Percentiles rank a stretch among this genome's conserved stretches.
Evolutionary conservation across 2,797 vertebrate species (phyloP).

Genomic region (Arnoldichthys spilopterus): DNA sequence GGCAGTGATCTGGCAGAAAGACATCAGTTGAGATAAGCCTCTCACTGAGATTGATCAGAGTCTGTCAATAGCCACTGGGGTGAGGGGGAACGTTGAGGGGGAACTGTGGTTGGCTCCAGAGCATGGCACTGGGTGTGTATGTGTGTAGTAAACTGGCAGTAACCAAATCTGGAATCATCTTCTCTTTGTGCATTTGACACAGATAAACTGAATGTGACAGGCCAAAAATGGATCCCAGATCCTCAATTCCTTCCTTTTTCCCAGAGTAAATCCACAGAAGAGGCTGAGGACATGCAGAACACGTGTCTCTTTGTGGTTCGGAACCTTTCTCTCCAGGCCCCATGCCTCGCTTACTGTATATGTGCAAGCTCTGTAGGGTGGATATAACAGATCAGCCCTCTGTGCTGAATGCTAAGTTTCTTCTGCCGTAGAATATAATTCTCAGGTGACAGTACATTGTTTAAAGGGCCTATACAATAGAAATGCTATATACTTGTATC

Average conservation of each 20-base stretch:
- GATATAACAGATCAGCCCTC: not conserved
- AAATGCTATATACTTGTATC: too few relatives aligned
- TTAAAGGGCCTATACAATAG: too few relatives aligned
- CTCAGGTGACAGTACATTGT: too few relatives aligned
- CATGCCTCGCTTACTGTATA: conserved; percentile 4
- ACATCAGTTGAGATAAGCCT: conserved; percentile 77
- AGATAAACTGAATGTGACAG: not conserved
- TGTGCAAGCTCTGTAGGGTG: conserved; percentile 1
- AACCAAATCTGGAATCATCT: not conserved
- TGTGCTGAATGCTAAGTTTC: too few relatives aligned
- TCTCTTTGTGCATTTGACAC: not conserved
- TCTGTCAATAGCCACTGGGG: conserved; percentile 70
- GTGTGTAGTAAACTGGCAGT: not conserved
- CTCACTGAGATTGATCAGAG: conserved; percentile 75
- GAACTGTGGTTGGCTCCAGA: conserved; percentile 10
- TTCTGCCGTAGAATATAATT: too few relatives aligned
- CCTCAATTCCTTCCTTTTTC: conserved; percentile 7
- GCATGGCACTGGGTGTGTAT: not conserved
- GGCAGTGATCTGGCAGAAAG: conserved; percentile 83
- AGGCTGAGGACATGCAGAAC: conserved; percentile 36
- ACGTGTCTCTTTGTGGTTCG: conserved; percentile 35
- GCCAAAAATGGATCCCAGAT: not conserved
- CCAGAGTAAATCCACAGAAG: conserved; percentile 2
- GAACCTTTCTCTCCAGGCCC: conserved; percentile 5
- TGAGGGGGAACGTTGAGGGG: conserved; percentile 47